Conservation (phyloP, 2,888 invertebrate species). For the Pycnomerus fuliginosus region DNA sequence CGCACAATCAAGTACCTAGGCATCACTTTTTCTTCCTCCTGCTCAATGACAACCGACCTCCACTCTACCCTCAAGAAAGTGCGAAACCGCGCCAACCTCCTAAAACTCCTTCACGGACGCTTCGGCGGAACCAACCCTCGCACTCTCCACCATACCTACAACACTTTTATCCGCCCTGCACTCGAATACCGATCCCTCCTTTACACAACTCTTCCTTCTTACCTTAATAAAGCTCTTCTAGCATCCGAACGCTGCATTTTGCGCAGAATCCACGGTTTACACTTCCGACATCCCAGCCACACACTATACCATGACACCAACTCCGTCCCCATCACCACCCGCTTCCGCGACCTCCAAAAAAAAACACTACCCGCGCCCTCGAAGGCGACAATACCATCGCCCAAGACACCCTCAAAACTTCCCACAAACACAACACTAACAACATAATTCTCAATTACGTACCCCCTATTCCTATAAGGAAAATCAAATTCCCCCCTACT, state of each 20-base stretch:
- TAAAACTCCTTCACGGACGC: neutral
- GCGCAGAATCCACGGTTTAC: too few species aligned
- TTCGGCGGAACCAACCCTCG: neutral
- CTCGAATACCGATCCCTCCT: constrained; percentile 3
- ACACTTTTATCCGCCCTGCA: constrained; percentile 2
- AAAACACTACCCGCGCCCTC: neutral
- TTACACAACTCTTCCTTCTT: too few species aligned
- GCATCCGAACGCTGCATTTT: too few species aligned
- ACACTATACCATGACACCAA: neutral
- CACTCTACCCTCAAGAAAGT: neutral
- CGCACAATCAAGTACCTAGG: constrained; percentile 2
- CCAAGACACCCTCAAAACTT: neutral
- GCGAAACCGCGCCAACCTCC: neutral
- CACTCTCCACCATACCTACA: constrained; percentile 3
- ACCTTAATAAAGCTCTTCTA: too few species aligned
- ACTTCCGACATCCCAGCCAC: neutral
- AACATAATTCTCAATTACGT: constrained; percentile 3
- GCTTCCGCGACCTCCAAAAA: constrained; percentile 1
- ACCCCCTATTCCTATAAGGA: constrained; percentile 1
- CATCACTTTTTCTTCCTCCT: neutral
- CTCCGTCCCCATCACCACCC: neutral
- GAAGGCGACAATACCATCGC: neutral
- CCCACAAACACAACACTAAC: neutral
- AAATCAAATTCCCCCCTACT: constrained; percentile 5
- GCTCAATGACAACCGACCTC: neutral